Percentiles rank a stretch among this genome's conserved stretches.
These are phyloP conservation scores for Branchinecta lindahli DNA, from an alignment of 1,140 invertebrate genomes.

Conservation along the genomic window DNA sequence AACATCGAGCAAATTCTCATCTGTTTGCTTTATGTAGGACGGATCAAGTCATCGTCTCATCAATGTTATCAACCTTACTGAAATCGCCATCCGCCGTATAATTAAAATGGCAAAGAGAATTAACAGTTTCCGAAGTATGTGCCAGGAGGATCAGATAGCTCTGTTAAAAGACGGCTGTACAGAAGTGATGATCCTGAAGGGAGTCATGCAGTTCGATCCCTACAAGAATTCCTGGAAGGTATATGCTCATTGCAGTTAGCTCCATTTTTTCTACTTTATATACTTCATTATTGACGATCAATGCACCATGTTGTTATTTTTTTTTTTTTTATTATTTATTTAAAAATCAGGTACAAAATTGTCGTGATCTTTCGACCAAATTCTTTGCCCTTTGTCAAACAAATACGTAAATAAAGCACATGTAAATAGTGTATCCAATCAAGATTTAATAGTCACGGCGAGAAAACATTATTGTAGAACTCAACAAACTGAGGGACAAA, in stretches of 20 bases:
- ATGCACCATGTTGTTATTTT: slow-evolving; percentile 16
- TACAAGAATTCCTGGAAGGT: slow-evolving; percentile 70
- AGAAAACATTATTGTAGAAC: no score
- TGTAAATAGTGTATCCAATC: no score
- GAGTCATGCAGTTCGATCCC: slow-evolving; percentile 70
- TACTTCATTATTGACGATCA: background rate
- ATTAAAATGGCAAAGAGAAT: slow-evolving; percentile 87
- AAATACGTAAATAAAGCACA: no score
- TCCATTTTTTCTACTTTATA: background rate
- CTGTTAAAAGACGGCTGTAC: slow-evolving; percentile 73
- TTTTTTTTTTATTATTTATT: slow-evolving; percentile 13
- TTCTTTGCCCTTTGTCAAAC: no score
- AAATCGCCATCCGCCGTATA: slow-evolving; percentile 68
- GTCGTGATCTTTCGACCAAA: no score
- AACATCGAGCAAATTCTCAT: no score
- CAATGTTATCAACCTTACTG: slow-evolving; percentile 74
- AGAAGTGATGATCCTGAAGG: slow-evolving; percentile 80
- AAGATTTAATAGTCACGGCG: no score
- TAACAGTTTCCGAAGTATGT: slow-evolving; percentile 71
- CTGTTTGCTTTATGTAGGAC: background rate
- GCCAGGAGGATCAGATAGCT: slow-evolving; percentile 76
- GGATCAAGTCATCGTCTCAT: slow-evolving; percentile 34
- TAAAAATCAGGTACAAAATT: no score
- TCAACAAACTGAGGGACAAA: no score
- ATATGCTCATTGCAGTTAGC: slow-evolving; percentile 21